phyloP scores from a whole-genome alignment of 2,888 invertebrate species.

The Sphaerophoria taeniata region DNA sequence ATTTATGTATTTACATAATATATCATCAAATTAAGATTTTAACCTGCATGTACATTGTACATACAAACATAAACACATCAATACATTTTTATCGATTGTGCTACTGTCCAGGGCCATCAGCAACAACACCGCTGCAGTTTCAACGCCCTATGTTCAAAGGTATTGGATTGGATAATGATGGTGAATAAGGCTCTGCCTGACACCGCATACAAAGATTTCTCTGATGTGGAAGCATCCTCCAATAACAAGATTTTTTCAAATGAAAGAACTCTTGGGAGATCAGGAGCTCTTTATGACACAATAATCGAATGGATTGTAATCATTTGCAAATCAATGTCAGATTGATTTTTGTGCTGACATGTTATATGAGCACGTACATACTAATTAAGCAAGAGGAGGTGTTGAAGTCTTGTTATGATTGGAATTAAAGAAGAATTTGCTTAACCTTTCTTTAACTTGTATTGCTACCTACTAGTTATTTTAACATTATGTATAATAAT shows the following conservation, averaged over 20 bases:
- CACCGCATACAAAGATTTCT: too few relatives aligned
- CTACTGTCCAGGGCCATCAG: slow-evolving; percentile 54
- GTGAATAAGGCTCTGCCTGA: slow-evolving; percentile 39
- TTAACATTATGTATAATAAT: too few relatives aligned
- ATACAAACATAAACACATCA: not conserved
- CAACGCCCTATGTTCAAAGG: slow-evolving; percentile 40
- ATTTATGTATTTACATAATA: slow-evolving; percentile 66
- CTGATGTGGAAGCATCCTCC: slow-evolving; percentile 14
- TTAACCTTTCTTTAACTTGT: slow-evolving; percentile 56
- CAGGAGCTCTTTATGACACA: slow-evolving; percentile 46
- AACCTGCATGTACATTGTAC: slow-evolving; percentile 67
- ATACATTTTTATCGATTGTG: slow-evolving; percentile 40
- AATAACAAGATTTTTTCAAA: slow-evolving; percentile 56
- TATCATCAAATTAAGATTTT: slow-evolving; percentile 71
- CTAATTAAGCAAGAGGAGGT: too few relatives aligned
- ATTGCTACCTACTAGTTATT: too few relatives aligned
- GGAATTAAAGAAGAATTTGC: slow-evolving; percentile 52
- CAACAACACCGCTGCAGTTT: not conserved
- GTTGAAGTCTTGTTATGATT: slow-evolving; percentile 66
- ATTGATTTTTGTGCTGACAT: slow-evolving; percentile 7
- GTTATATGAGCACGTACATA: too few relatives aligned
- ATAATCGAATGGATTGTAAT: slow-evolving; percentile 66
- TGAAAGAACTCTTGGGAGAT: slow-evolving; percentile 17
- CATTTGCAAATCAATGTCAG: slow-evolving; percentile 62
- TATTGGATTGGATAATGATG: slow-evolving; percentile 69